Conservation (phyloP, 2,797 vertebrate species). For the Alosa sapidissima region DNA sequence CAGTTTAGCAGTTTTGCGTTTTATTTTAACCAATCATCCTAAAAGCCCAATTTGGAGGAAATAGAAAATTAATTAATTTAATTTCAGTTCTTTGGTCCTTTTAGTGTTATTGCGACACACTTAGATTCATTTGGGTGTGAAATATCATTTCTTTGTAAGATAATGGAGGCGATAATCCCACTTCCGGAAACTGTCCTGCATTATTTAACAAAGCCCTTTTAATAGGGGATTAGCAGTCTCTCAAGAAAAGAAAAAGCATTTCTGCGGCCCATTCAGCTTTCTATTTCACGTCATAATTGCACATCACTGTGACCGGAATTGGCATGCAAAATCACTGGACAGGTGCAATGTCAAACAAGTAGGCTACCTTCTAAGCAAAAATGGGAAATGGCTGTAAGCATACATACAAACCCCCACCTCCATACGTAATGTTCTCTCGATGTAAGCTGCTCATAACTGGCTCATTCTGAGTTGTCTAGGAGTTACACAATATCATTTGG, state of each 20-base stretch:
- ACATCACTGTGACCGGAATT: conserved; percentile 84
- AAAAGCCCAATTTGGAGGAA: conserved; percentile 30
- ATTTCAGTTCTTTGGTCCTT: conserved; percentile 53
- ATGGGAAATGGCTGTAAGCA: neutral
- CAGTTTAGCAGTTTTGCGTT: neutral
- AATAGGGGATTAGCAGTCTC: conserved; percentile 95
- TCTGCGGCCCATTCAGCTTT: conserved; percentile 84
- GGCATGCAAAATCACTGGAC: conserved; percentile 82
- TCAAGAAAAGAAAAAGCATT: conserved; percentile 87
- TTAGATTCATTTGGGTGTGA: conserved; percentile 86
- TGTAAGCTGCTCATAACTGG: neutral
- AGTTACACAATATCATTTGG: neutral
- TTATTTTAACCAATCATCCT: conserved; percentile 3
- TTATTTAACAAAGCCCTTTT: conserved; percentile 98
- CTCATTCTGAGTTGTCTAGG: neutral
- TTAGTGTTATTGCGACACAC: conserved; percentile 73
- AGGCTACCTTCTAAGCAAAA: neutral
- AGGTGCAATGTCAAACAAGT: conserved; percentile 84
- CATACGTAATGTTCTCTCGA: neutral
- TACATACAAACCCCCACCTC: neutral
- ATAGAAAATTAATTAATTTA: conserved; percentile 59
- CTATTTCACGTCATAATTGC: conserved; percentile 97
- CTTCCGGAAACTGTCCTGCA: conserved; percentile 98
- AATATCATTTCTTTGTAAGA: conserved; percentile 98
- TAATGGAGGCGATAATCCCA: conserved; percentile 93